A percentile compares a stretch with the other conserved stretches of the same genome.
phyloP scores from a whole-genome alignment of 2,113 vertebrate species.

The Scopus umbretta region DNA sequence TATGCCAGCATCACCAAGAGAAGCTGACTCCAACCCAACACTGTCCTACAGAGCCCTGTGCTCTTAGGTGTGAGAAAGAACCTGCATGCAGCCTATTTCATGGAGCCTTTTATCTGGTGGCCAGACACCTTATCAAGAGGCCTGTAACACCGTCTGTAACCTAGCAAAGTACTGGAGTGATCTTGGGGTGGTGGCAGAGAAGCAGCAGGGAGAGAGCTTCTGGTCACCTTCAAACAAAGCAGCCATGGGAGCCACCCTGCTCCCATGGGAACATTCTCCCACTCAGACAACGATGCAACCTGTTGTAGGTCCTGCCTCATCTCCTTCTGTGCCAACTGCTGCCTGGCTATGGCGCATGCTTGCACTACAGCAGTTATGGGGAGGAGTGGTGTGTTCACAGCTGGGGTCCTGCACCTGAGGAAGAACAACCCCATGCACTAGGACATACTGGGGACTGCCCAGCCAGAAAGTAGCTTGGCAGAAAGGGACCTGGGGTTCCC shows the following conservation, averaged over 20 bases:
- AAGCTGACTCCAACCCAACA: not conserved
- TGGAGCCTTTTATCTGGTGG: not conserved
- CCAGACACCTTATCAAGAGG: not conserved
- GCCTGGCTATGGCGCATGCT: accelerated
- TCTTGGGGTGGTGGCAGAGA: not conserved
- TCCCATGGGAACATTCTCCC: not conserved
- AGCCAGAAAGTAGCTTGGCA: not conserved
- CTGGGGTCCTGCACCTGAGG: not conserved
- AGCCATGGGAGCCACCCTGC: not conserved
- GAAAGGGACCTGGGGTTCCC: not conserved
- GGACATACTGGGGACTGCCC: not conserved
- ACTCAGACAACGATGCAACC: not conserved
- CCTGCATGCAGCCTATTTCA: no score
- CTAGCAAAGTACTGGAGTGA: not conserved
- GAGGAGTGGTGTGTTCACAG: not conserved
- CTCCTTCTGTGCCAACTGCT: accelerated
- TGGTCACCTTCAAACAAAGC: not conserved
- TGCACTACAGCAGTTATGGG: not conserved
- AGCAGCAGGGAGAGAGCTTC: not conserved
- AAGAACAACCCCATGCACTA: not conserved
- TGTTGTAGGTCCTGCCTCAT: not conserved
- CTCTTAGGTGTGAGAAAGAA: not conserved
- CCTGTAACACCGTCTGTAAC: accelerated
- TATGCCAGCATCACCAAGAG: accelerated
- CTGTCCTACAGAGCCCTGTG: no score